phyloP scores from a whole-genome alignment of 92 coral and sea anemone genomes.

The Anthopleura xanthogrammica region DNA sequence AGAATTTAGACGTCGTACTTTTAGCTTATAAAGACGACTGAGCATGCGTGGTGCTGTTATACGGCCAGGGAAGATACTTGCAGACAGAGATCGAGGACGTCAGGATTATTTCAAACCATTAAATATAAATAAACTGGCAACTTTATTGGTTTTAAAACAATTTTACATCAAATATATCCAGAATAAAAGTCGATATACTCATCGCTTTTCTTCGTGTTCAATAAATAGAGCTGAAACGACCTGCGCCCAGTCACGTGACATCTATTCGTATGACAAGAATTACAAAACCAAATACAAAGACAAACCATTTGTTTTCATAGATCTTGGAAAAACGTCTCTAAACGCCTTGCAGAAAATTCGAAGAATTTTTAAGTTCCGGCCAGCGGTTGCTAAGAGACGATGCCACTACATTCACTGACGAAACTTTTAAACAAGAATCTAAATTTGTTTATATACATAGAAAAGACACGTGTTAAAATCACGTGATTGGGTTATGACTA shows the following conservation, averaged over 20 bases:
- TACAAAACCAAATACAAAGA: neutral
- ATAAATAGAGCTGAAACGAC: slow-evolving; percentile 5
- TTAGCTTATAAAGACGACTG: too few species aligned
- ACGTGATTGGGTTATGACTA: neutral
- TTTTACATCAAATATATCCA: neutral
- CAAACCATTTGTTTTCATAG: neutral
- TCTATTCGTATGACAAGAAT: neutral
- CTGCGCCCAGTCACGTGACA: neutral
- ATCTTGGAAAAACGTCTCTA: neutral
- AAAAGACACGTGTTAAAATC: neutral
- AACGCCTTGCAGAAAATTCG: neutral
- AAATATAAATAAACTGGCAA: neutral
- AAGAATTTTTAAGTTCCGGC: neutral
- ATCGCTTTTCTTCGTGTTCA: neutral
- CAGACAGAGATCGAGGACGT: too few species aligned
- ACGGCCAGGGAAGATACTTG: too few species aligned
- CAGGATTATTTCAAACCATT: too few species aligned
- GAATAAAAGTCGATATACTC: neutral
- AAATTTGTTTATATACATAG: neutral
- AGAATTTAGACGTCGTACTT: too few species aligned
- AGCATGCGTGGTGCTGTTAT: too few species aligned
- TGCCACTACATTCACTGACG: too few species aligned
- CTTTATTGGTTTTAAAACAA: slow-evolving; percentile 1
- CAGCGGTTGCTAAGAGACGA: neutral
- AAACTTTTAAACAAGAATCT: neutral